Evolutionary conservation across 2,797 vertebrate species (phyloP).

Genomic region (Sebastes vulpes): DNA sequence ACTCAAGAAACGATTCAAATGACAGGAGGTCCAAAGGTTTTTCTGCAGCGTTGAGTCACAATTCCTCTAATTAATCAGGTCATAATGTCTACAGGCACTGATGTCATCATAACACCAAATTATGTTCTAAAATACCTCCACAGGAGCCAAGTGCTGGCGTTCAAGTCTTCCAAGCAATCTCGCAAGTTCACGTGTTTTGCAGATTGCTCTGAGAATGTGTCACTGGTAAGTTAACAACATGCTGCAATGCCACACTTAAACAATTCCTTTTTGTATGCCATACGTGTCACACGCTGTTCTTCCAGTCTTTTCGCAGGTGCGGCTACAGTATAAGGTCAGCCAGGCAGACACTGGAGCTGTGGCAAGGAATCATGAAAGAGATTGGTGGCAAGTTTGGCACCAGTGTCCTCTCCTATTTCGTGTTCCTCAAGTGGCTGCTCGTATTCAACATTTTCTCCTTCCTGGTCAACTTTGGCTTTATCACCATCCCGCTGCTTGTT

Average conservation of each 20-base stretch:
- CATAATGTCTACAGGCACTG: neutral
- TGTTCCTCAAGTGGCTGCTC: conserved; percentile 94
- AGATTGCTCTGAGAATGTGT: conserved; percentile 82
- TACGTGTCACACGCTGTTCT: neutral
- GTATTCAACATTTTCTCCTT: conserved; percentile 94
- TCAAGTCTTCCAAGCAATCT: conserved; percentile 69
- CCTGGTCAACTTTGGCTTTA: conserved; percentile 94
- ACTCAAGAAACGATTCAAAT: neutral
- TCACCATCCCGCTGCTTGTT: conserved; percentile 91
- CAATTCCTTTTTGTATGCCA: neutral
- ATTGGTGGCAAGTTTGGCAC: conserved; percentile 94
- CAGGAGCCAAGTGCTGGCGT: conserved; percentile 88
- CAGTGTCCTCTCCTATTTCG: conserved; percentile 94
- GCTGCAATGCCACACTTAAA: neutral
- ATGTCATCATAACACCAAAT: neutral
- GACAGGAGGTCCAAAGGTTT: neutral
- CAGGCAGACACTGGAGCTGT: conserved; percentile 79
- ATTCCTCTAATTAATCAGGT: neutral
- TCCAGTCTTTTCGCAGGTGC: conserved; percentile 86
- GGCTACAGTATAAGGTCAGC: conserved; percentile 75
- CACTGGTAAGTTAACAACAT: conserved; percentile 84
- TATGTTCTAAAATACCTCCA: conserved; percentile 7
- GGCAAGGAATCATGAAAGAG: conserved; percentile 91
- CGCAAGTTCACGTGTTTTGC: conserved; percentile 68
- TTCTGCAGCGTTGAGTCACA: neutral